Evolutionary conservation across 2,888 invertebrate genomes (phyloP).

Genomic region (Dichetophora obliterata): DNA sequence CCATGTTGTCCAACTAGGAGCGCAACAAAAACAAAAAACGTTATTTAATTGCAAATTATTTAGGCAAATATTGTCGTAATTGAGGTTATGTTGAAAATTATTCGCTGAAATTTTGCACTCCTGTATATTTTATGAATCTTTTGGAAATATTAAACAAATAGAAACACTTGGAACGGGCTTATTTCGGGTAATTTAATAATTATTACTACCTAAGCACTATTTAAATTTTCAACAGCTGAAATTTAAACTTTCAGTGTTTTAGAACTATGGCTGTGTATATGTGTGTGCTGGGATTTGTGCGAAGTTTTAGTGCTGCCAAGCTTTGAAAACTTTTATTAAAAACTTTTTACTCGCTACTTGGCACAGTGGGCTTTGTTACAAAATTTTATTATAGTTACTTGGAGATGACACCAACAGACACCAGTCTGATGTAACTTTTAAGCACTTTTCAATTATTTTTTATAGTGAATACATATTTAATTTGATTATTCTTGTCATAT

Average conservation of each 20-base stretch:
- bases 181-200: too few species aligned
- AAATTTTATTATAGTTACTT: too few species aligned
- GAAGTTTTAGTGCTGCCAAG: conserved; percentile 20
- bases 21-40: too few species aligned
- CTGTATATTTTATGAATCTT: neutral
- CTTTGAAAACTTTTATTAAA: neutral
- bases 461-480: too few species aligned
- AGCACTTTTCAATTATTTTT: too few species aligned
- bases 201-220: too few species aligned
- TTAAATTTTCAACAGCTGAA: neutral
- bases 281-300: neutral
- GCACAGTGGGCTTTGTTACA: too few species aligned
- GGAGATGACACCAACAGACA: too few species aligned
- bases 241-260: neutral
- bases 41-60: too few species aligned
- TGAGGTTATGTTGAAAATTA: conserved; percentile 20
- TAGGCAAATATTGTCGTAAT: neutral
- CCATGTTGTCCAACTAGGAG: conserved; percentile 67
- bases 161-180: neutral
- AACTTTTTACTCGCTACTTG: too few species aligned
- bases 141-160: neutral
- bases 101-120: neutral
- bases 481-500: too few species aligned
- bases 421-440: too few species aligned
- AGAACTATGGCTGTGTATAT: neutral